phyloP scores from a whole-genome alignment of 1,140 invertebrate species.

The Bombus haemorrhoidalis region DNA sequence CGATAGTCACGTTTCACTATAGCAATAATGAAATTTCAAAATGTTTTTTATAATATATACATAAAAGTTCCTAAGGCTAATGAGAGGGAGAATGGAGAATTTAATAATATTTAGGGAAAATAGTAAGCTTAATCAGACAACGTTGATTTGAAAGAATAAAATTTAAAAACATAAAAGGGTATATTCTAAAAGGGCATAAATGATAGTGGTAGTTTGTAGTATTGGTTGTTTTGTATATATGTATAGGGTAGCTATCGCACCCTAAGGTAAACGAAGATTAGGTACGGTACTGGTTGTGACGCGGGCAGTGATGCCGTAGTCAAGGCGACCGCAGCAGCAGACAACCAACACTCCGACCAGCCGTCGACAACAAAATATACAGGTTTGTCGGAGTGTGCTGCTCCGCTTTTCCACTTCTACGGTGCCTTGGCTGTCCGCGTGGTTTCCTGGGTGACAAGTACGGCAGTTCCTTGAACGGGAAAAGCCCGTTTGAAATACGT shows the following conservation, averaged over 20 bases:
- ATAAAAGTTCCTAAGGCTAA: not conserved
- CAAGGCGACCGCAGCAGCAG: conserved; percentile 82
- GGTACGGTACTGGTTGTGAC: conserved; percentile 58
- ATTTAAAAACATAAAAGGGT: not conserved
- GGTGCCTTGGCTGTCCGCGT: conserved; percentile 53
- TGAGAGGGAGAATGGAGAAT: too few species aligned
- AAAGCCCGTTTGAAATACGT: conserved; percentile 50
- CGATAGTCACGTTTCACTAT: too few species aligned
- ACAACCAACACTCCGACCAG: conserved; percentile 77
- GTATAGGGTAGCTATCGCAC: not conserved
- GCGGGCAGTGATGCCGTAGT: conserved; percentile 80
- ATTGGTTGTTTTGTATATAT: not conserved
- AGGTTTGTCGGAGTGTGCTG: conserved; percentile 65
- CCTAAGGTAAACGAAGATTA: not conserved
- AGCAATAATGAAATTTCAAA: too few species aligned
- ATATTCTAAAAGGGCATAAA: not conserved
- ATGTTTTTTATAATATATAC: too few species aligned
- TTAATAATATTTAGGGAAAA: not conserved
- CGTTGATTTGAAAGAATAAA: not conserved
- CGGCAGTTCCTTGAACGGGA: conserved; percentile 61
- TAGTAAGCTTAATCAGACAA: not conserved
- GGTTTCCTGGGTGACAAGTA: conserved; percentile 76
- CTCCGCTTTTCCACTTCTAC: conserved; percentile 66
- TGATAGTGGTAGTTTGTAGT: not conserved
- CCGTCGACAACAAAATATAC: conserved; percentile 75